A percentile compares a stretch with the other conserved stretches of the same genome.
Conservation (phyloP, 1,140 invertebrate species). For the Meloidogyne floridensis region DNA sequence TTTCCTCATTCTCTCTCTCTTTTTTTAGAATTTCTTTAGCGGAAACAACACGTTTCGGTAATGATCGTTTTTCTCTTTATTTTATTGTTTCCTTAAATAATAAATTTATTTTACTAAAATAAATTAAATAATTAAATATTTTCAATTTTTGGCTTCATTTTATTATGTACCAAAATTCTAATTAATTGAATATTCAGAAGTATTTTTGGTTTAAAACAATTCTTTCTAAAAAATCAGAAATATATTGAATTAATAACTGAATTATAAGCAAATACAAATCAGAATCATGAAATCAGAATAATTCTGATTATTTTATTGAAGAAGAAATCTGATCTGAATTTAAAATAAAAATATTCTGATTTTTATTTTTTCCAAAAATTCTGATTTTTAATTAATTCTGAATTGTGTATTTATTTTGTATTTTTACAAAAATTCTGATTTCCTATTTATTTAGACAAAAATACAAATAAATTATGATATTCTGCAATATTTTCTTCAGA, state of each 20-base stretch:
- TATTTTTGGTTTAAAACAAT: no score
- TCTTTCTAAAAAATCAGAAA: no score
- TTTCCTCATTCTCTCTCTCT: neutral
- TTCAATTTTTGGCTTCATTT: neutral
- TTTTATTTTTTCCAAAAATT: no score
- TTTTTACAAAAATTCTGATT: neutral
- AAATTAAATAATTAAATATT: neutral
- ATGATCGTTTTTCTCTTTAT: neutral
- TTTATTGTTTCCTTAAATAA: neutral
- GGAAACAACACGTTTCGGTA: neutral
- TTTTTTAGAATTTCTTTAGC: neutral
- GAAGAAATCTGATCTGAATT: no score
- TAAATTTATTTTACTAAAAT: neutral
- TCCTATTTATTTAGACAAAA: neutral
- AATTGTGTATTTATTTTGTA: no score
- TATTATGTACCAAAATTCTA: neutral
- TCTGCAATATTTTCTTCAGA: neutral
- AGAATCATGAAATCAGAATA: no score
- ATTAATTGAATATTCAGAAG: neutral
- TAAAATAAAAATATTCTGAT: no score
- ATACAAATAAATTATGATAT: neutral
- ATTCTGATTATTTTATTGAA: no score
- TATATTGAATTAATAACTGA: no score
- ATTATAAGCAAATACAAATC: no score
- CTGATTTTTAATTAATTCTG: no score